These are phyloP conservation scores for Araneus ventricosus DNA, from an alignment of 1,140 invertebrate species.

Conservation along the genomic window DNA sequence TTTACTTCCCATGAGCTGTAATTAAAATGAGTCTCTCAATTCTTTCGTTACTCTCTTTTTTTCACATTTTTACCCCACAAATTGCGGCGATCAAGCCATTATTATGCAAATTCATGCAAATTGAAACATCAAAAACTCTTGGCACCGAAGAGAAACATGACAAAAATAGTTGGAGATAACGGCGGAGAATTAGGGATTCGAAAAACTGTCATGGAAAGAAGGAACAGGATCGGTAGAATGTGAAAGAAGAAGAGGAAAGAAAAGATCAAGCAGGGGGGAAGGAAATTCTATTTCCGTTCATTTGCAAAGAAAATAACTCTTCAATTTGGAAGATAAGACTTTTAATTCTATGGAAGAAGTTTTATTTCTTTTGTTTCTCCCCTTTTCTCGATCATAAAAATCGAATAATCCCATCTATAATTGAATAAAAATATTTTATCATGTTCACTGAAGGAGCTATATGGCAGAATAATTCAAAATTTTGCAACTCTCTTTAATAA, in stretches of 20 bases:
- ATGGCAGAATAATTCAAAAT: no score
- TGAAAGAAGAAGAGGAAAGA: conserved; percentile 26
- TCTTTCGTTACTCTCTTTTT: conserved; percentile 24
- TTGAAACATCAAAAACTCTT: conserved; percentile 74
- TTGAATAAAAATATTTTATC: conserved; percentile 17
- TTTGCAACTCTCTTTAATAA: no score
- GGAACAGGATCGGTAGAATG: conserved; percentile 47
- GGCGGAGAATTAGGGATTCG: conserved; percentile 53
- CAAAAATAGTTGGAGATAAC: conserved; percentile 66
- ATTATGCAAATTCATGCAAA: conserved; percentile 75
- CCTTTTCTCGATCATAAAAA: not conserved
- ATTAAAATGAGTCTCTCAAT: conserved; percentile 63
- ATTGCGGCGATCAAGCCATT: conserved; percentile 63
- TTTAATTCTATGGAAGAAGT: conserved; percentile 14
- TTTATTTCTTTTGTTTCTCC: not conserved
- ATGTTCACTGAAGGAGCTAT: not conserved
- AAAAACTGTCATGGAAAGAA: conserved; percentile 57
- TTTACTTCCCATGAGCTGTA: conserved; percentile 35
- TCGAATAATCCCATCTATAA: conserved; percentile 34
- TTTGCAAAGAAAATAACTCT: conserved; percentile 59
- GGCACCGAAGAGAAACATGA: conserved; percentile 69
- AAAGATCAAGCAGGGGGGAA: conserved; percentile 16
- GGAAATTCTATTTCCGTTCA: conserved; percentile 56
- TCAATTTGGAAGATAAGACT: conserved; percentile 57
- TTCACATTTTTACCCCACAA: conserved; percentile 8